Conservation (phyloP, 2,113 vertebrate genomes). For the Oxygymnocypris stewartii region DNA sequence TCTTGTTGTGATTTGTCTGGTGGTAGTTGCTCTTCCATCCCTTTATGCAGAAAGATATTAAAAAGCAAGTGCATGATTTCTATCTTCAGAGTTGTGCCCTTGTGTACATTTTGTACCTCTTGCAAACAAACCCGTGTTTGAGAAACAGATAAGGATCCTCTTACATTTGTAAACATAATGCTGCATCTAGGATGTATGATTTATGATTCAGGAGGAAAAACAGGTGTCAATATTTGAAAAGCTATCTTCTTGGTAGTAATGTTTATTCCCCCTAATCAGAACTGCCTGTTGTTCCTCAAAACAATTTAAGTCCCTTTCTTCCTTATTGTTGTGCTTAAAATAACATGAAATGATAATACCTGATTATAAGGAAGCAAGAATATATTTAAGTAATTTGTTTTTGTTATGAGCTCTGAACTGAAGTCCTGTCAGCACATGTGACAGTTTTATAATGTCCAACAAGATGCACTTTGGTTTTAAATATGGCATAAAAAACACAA, state of each 20-base stretch:
- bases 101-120: background rate
- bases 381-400: background rate
- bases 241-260: background rate
- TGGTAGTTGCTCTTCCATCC: background rate
- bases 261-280: background rate
- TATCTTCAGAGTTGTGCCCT: background rate
- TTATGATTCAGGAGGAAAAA: background rate
- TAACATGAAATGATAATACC: background rate
- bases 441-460: background rate
- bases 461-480: background rate
- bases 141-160: conserved; percentile 16
- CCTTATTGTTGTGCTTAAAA: conserved; percentile 5
- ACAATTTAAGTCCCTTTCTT: background rate
- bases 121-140: conserved; percentile 22
- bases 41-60: background rate
- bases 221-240: conserved; percentile 10
- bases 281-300: background rate
- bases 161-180: background rate
- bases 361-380: conserved; percentile 12
- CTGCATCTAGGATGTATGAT: background rate
- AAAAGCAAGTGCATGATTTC: background rate
- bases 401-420: background rate
- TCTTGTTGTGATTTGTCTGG: background rate
- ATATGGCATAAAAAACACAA: conserved; percentile 25
- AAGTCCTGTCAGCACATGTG: background rate